Evolutionary conservation across 2,888 invertebrate genomes (phyloP).

Genomic region (Troides helena): DNA sequence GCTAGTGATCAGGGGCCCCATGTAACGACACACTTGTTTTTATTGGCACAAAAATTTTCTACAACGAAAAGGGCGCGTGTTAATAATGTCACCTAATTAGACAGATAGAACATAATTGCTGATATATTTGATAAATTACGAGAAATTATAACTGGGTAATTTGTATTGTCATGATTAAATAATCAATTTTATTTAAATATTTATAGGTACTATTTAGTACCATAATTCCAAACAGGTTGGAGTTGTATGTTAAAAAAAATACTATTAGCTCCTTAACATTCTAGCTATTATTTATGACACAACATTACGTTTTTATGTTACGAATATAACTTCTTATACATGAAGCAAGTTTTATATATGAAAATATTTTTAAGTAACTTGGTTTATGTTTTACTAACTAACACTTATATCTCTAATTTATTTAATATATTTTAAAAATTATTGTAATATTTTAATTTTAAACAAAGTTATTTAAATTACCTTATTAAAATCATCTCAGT

Average conservation of each 20-base stretch:
- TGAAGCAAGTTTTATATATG: no score
- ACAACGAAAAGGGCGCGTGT: slow-evolving; percentile 33
- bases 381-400: no score
- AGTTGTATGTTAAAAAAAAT: neutral
- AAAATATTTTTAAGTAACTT: no score
- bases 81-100: neutral
- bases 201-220: neutral
- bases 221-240: no score
- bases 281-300: neutral
- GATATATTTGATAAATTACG: neutral
- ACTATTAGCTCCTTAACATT: neutral
- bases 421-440: no score
- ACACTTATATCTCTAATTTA: no score
- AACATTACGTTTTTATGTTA: neutral
- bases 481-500: no score
- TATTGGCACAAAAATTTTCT: slow-evolving; percentile 19
- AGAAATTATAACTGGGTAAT: neutral
- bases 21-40: slow-evolving; percentile 34
- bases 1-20: slow-evolving; percentile 42
- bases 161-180: neutral
- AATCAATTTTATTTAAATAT: neutral
- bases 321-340: neutral
- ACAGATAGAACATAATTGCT: neutral
- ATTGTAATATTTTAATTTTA: no score
- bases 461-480: no score